These are phyloP conservation scores for Bubo blakistoni DNA, from an alignment of 2,113 vertebrate genomes.

Conservation along the genomic window DNA sequence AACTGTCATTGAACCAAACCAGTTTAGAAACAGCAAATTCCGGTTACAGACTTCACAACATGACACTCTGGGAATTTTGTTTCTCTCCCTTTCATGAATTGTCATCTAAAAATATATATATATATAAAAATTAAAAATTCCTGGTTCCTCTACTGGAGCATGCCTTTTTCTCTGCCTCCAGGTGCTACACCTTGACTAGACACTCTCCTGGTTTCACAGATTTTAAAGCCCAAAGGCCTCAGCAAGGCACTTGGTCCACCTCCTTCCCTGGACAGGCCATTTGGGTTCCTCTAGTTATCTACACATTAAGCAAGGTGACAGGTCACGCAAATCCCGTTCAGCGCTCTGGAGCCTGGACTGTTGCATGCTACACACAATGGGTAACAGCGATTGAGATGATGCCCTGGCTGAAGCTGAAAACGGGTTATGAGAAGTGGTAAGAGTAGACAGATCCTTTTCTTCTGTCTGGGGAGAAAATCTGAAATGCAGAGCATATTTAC, in stretches of 20 bases:
- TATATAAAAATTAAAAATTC: neutral
- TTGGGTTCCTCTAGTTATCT: neutral
- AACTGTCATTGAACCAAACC: neutral
- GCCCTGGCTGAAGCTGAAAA: neutral
- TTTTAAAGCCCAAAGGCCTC: neutral
- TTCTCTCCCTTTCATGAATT: neutral
- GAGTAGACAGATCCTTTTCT: neutral
- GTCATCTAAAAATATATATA: neutral
- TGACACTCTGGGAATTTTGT: neutral
- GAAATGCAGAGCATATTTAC: neutral
- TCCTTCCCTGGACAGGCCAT: neutral
- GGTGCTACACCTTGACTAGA: neutral
- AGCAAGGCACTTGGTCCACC: neutral
- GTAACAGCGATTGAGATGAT: neutral
- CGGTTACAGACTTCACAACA: neutral
- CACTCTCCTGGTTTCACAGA: neutral
- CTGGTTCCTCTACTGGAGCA: neutral
- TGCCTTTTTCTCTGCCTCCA: neutral
- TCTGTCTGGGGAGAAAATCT: neutral
- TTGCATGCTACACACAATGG: fast-evolving
- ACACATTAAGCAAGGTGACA: neutral
- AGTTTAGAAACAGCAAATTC: neutral
- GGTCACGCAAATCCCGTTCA: neutral
- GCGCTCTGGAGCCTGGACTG: neutral
- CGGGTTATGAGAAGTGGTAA: neutral